Conservation (phyloP, 2,797 vertebrate genomes). For the Pelochelys cantorii region DNA sequence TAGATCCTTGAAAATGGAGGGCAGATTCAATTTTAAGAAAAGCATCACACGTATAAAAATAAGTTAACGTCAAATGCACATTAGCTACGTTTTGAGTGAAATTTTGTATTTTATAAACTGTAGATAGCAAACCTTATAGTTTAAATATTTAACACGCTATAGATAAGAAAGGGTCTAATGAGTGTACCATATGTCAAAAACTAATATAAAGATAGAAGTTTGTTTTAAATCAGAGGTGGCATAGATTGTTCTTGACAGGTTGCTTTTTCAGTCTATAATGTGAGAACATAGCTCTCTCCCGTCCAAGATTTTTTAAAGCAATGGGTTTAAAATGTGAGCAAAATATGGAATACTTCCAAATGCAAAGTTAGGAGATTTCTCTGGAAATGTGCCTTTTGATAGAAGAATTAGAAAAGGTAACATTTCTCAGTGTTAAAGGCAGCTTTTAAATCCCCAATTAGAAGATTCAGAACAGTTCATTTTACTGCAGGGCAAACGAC, state of each 20-base stretch:
- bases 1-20: background rate
- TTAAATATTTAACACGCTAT: background rate
- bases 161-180: background rate
- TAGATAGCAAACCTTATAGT: background rate
- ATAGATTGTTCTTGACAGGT: background rate
- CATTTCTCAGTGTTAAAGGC: background rate
- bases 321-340: background rate
- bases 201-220: background rate
- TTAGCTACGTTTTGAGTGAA: background rate
- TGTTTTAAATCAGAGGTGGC: conserved; percentile 20
- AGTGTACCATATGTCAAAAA: background rate
- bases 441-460: conserved; percentile 29
- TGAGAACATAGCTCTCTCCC: background rate
- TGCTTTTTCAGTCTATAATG: background rate
- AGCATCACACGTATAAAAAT: background rate
- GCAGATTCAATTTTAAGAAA: background rate
- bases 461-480: background rate
- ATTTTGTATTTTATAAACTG: background rate
- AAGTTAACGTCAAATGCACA: background rate
- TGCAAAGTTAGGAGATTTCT: background rate
- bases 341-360: conserved; percentile 28
- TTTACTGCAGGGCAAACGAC: conserved; percentile 27
- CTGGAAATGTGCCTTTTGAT: conserved; percentile 37
- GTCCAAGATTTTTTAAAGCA: background rate
- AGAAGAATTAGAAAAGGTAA: conserved; percentile 15